Percentiles rank a stretch among this genome's conserved stretches.
Conservation (phyloP, 2,888 invertebrate species). For the Cordylochernes scorpioides region DNA sequence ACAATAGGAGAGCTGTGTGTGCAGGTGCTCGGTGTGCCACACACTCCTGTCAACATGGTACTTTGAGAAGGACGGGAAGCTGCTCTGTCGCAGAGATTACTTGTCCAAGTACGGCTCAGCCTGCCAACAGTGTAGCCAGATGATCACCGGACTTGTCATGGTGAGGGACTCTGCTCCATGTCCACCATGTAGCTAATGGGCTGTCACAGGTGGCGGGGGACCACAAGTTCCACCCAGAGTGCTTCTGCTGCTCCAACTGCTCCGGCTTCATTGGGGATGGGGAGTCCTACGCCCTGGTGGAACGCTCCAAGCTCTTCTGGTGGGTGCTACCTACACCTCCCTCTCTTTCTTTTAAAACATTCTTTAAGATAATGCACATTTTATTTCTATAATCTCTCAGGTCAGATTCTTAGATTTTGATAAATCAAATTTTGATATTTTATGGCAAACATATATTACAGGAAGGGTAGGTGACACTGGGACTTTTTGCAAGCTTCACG, state of each 20-base stretch:
- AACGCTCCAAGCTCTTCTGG: conserved; percentile 64
- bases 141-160: conserved; percentile 72
- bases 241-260: conserved; percentile 62
- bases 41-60: conserved; percentile 63
- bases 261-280: conserved; percentile 63
- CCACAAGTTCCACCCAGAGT: conserved; percentile 84
- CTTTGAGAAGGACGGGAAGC: conserved; percentile 62
- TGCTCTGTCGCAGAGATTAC: conserved; percentile 68
- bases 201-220: conserved; percentile 42
- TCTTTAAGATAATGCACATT: too few species aligned
- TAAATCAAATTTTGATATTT: too few species aligned
- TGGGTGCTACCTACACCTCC: too few species aligned
- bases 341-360: too few species aligned
- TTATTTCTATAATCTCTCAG: too few species aligned
- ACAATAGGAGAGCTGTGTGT: too few species aligned
- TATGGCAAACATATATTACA: too few species aligned
- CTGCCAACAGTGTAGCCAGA: conserved; percentile 62
- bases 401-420: too few species aligned
- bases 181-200: background rate
- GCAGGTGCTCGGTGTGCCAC: conserved; percentile 76
- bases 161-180: too few species aligned
- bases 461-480: too few species aligned
- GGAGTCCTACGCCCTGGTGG: conserved; percentile 70
- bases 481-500: too few species aligned
- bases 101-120: conserved; percentile 62